Evolutionary conservation across 2,113 vertebrate genomes (phyloP).

Genomic region (Nycticebus coucang): DNA sequence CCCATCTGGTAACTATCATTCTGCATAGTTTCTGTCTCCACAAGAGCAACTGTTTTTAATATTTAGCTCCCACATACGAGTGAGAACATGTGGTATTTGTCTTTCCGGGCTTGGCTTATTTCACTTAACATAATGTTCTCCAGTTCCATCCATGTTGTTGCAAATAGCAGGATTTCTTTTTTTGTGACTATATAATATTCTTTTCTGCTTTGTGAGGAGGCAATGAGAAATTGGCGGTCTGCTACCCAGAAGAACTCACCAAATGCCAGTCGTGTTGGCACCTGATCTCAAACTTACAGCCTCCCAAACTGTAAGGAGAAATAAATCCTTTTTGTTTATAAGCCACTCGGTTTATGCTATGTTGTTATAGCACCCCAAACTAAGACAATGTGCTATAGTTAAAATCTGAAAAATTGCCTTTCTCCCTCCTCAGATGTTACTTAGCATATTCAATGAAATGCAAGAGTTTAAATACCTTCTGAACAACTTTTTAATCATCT

Average conservation of each 20-base stretch:
- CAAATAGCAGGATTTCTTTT: too few relatives aligned
- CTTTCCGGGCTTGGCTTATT: too few relatives aligned
- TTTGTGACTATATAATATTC: too few relatives aligned
- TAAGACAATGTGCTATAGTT: neutral
- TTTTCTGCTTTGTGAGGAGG: neutral
- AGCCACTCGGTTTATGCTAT: neutral
- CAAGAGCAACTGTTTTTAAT: too few relatives aligned
- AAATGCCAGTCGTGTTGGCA: neutral
- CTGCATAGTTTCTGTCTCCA: too few relatives aligned
- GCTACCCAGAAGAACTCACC: neutral
- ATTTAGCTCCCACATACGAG: too few relatives aligned
- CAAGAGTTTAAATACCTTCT: conserved; percentile 6
- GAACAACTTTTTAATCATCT: conserved; percentile 39
- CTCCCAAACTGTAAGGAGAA: neutral
- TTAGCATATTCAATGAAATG: conserved; percentile 8
- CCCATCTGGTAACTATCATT: too few relatives aligned
- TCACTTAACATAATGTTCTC: too few relatives aligned
- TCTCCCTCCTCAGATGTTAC: neutral
- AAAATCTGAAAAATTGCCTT: conserved; percentile 30
- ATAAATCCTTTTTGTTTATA: neutral
- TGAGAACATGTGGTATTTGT: too few relatives aligned
- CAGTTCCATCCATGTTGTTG: too few relatives aligned
- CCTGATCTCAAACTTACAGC: neutral
- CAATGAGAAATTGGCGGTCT: neutral
- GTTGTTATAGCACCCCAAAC: neutral